Conservation (phyloP, 1,140 invertebrate genomes). For the Psilanteris sp. region DNA sequence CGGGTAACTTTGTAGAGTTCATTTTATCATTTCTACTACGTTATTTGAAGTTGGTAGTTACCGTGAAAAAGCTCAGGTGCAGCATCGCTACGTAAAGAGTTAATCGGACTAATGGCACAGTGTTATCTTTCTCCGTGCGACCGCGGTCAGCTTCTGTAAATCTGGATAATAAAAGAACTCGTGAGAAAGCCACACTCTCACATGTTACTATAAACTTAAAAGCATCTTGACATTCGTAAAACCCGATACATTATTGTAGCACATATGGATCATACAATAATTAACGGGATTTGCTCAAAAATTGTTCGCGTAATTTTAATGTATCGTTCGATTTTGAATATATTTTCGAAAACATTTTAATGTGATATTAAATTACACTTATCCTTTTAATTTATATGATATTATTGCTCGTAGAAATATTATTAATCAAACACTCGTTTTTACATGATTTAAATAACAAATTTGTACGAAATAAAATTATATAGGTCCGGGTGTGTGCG, state of each 20-base stretch:
- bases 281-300: slow-evolving; percentile 37
- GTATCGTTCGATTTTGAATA: too few relatives aligned
- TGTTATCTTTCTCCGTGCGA: slow-evolving; percentile 65
- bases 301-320: not conserved
- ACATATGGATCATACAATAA: slow-evolving; percentile 29
- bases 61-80: slow-evolving; percentile 63
- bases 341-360: too few relatives aligned
- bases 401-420: too few relatives aligned
- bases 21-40: slow-evolving; percentile 30
- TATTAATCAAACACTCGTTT: too few relatives aligned
- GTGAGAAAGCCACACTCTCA: slow-evolving; percentile 35
- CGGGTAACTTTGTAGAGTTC: slow-evolving; percentile 12
- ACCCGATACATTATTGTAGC: slow-evolving; percentile 24
- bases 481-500: too few relatives aligned
- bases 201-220: slow-evolving; percentile 50
- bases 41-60: slow-evolving; percentile 39
- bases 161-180: slow-evolving; percentile 34
- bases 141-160: slow-evolving; percentile 47
- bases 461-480: too few relatives aligned
- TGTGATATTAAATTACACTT: too few relatives aligned
- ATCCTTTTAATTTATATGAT: too few relatives aligned
- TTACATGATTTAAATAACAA: too few relatives aligned
- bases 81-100: slow-evolving; percentile 45
- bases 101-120: slow-evolving; percentile 69
- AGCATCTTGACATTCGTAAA: slow-evolving; percentile 49